These are phyloP conservation scores for Ochropacha duplaris DNA, from an alignment of 2,888 invertebrate genomes.

Conservation along the genomic window DNA sequence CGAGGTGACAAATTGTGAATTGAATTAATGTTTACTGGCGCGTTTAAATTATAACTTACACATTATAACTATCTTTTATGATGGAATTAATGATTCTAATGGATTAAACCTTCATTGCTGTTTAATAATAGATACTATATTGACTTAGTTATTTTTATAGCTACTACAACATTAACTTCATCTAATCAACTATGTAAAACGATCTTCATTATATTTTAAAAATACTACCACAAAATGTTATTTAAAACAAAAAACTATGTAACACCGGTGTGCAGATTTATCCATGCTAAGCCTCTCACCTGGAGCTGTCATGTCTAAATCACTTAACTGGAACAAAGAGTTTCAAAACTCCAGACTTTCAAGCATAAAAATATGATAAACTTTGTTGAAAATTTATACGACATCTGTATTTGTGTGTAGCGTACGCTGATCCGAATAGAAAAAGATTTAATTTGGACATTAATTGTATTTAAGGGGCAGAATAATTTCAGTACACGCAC, in stretches of 20 bases:
- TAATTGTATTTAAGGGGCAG: slow-evolving; percentile 4
- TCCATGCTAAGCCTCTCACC: background rate
- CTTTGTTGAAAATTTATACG: slow-evolving; percentile 1
- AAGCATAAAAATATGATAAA: slow-evolving; percentile 1
- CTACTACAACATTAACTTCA: background rate
- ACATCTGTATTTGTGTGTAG: background rate
- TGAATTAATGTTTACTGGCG: slow-evolving; percentile 71
- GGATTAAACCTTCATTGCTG: background rate
- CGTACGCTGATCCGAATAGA: background rate
- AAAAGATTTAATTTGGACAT: slow-evolving; percentile 4
- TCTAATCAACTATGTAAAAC: background rate
- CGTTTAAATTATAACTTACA: slow-evolving; percentile 59
- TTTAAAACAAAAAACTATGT: background rate
- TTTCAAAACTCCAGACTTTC: slow-evolving; percentile 25
- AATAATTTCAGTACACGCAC: background rate
- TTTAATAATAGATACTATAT: background rate
- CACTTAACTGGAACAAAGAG: slow-evolving; percentile 35
- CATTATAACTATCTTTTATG: slow-evolving; percentile 38
- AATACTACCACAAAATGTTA: background rate
- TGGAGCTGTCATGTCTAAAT: slow-evolving; percentile 29
- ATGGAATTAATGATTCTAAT: background rate
- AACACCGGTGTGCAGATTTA: background rate
- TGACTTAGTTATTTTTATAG: background rate
- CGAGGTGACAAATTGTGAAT: slow-evolving; percentile 77
- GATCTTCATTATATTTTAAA: background rate